Evolutionary conservation across 2,113 vertebrate species (phyloP), one percentile per base, ranked within the genome.

Genomic region (Python bivittatus): DNA sequence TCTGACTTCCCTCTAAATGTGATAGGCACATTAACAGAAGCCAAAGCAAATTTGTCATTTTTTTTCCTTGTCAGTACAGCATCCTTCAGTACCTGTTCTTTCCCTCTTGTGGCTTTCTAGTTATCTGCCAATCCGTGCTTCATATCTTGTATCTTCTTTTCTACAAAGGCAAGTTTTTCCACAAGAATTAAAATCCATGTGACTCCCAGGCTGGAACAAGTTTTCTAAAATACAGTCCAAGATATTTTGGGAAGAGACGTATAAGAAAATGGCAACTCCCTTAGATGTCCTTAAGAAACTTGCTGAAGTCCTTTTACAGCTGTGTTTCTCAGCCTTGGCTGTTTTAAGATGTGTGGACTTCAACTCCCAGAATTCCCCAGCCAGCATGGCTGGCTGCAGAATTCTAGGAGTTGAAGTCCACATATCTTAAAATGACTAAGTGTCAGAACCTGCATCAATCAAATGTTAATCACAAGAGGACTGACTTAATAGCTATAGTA

Each of bases 1-100:
- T 33, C 93, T 79, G 86, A 83, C 48, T 90, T 92, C 64, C 23
- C 90, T 91, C 88, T 92, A 95, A 90, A 87, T 44, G 29, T 0
- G 2, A 56, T 61, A 85, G 48, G 92, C 68, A 88, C 95, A 93
- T 95, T 96, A 96, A 93, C 84, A 68, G 0, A 91, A 93, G 11
- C 27, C 88, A 95, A 38, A 23, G 33, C 83, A 84, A 0, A 0
- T 94, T 87, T 91, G 60, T 94, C 92, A n/a, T 83, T 92, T 94
- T 92, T 90, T 72, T 92, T 48, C 3, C 88, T 58, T 91, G 86
- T 93, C 94, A 88, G 0, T 86, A 52, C 38, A 84, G 84, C 86
- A 57, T 56, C 84, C 86, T 6, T 94, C 94, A 85, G 68, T 88
- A 64, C 68, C 86, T 86, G 6, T 90, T 56, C 1, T 89, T 85